Percentiles rank a stretch among this genome's conserved stretches.
Conservation (phyloP, 2,797 vertebrate species). For the Amphiprion clarkii region DNA sequence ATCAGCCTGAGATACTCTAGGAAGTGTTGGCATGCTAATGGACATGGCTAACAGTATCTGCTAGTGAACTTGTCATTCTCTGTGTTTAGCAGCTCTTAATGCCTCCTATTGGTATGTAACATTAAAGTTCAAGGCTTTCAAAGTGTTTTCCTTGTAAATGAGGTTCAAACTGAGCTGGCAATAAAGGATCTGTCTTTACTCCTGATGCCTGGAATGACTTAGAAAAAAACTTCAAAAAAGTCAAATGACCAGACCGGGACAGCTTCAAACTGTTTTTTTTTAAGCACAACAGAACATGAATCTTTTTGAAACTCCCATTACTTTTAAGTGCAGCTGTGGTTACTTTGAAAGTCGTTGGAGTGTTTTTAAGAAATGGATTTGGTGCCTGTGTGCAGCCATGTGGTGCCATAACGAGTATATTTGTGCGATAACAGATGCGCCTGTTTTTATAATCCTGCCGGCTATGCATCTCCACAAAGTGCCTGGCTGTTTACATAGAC, state of each 20-base stretch:
- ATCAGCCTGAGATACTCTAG: background rate
- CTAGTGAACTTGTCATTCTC: background rate
- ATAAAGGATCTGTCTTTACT: slow-evolving; percentile 18
- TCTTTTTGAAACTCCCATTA: slow-evolving; percentile 45
- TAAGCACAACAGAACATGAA: slow-evolving; percentile 23
- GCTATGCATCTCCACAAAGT: slow-evolving; percentile 66
- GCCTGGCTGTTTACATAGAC: slow-evolving; percentile 64
- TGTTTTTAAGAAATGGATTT: slow-evolving; percentile 64
- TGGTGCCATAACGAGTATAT: slow-evolving; percentile 60
- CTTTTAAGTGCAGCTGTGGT: slow-evolving; percentile 48
- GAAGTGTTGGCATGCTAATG: background rate
- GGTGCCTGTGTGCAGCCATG: slow-evolving; percentile 56
- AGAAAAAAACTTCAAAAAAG: slow-evolving; percentile 26
- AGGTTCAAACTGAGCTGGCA: slow-evolving; percentile 16
- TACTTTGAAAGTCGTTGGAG: slow-evolving; percentile 47
- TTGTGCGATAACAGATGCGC: slow-evolving; percentile 59
- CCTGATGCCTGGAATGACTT: slow-evolving; percentile 12
- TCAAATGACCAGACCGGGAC: slow-evolving; percentile 11
- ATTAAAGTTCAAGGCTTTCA: background rate
- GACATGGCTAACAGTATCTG: background rate
- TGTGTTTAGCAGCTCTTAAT: background rate
- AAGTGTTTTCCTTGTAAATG: background rate
- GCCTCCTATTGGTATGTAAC: background rate
- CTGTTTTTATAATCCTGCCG: slow-evolving; percentile 57
- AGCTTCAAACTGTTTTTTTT: slow-evolving; percentile 28